phyloP scores from a whole-genome alignment of 2,888 invertebrate species.

The Dolomedes plantarius region DNA sequence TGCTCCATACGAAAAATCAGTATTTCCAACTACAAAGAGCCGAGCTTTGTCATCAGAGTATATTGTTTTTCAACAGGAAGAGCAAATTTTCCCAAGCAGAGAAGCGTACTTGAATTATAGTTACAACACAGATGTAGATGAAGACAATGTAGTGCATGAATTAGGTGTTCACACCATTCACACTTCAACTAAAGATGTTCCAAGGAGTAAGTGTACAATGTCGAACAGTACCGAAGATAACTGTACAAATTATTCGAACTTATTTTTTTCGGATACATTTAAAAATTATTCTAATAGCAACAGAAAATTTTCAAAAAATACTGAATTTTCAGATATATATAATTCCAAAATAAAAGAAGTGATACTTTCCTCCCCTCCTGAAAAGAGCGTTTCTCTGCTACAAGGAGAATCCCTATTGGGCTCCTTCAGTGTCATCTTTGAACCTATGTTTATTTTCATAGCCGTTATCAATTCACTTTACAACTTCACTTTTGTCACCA shows the following conservation, averaged over 20 bases:
- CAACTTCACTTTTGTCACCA: conserved; percentile 45
- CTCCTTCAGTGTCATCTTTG: conserved; percentile 33
- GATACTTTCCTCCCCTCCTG: too few relatives aligned
- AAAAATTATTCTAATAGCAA: not conserved
- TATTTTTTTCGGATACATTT: too few relatives aligned
- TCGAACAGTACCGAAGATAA: too few relatives aligned
- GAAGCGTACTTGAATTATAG: not conserved
- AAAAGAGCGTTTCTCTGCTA: too few relatives aligned
- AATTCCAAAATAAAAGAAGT: too few relatives aligned
- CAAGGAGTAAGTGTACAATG: too few relatives aligned
- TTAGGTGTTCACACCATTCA: too few relatives aligned
- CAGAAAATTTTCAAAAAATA: too few relatives aligned
- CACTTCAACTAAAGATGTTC: too few relatives aligned
- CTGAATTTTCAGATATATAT: too few relatives aligned
- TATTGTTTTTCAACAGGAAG: not conserved
- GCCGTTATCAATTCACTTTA: conserved; percentile 47
- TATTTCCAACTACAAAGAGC: not conserved
- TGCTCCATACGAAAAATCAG: not conserved
- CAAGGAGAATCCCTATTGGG: not conserved
- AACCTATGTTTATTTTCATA: conserved; percentile 49
- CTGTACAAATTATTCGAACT: too few relatives aligned
- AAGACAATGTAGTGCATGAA: not conserved
- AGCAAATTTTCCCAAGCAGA: not conserved
- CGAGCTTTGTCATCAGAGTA: not conserved
- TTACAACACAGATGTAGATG: not conserved